Base-by-base conservation (phyloP, 2,797 vertebrate species). In the Ispidina picta region DNA sequence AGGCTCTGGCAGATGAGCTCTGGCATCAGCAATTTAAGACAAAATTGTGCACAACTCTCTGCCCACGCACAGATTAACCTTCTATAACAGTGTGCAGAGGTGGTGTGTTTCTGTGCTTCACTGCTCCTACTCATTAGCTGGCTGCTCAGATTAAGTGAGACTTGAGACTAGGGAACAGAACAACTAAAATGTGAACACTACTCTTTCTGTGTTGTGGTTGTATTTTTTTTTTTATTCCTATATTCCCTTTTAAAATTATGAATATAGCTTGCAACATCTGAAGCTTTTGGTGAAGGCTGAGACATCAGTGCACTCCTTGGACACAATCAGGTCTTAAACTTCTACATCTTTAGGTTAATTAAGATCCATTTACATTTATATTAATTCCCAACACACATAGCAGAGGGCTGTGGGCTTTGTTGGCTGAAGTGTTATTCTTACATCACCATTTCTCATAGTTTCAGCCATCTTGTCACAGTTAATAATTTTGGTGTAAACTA, bases 11-110 rank as follows among this genome's bases (percentile, higher is more conserved):
- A 92, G 80, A 91, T 91, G 83, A 89, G 80, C 25, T 65, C 39
- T 72, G 64, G 63, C 35, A 90, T 89, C 80, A 93, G 90, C 68
- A 79, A 64, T 76, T 70, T 91, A 82, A 63, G 59, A 79, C 29
- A 72, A 86, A 88, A 82, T 58, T 88, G 37, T 76, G 33, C 60
- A 71, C 68, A 86, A 6, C n/a, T 90, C 54, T 81, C n/a, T 84
- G 49, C 74, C 74, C 68, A 93, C 73, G 70, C 56, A 69, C 66
- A 83, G 79, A 64, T 64, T 52, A 87, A 83, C 78, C 39, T 90
- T 75, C 63, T 48, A 8, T 16, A 86, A 43, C 63, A 52, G 14
- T 12, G 39, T 46, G 81, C 49, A 82, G 76, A 62, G 54, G 14
- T 51, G 54, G 12, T 18, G 22, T 88, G 55, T 76, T 37, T 52